Base-by-base conservation (phyloP, 2,113 vertebrate genomes). In the Trachemys scripta region DNA sequence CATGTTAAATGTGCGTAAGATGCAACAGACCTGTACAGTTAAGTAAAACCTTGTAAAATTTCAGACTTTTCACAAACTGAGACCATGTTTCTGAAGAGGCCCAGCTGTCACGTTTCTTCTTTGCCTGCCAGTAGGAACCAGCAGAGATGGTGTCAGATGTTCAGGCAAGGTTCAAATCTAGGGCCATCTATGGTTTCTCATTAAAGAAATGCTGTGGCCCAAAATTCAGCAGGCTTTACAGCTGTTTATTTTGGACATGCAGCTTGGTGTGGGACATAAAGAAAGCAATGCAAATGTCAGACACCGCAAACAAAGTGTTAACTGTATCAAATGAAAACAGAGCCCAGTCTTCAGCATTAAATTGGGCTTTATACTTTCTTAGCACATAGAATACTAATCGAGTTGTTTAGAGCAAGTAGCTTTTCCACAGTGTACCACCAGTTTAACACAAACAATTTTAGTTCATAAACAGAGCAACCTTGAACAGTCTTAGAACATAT, bases 331-430 rank as follows among this genome's bases (percentile, higher is more conserved):
- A 13, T 45, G 38, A 82, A 25, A 45, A 50, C 53, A 82, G 3
- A 83, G 19, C 50, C 24, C 56, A 29, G 50, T 25, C 29, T 88
- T 25, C 38, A 59, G 72, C 6, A 45, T 76, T 45, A 25, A 25
- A 45, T 76, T n/a, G 22, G 22, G 19, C 85, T 94, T 92, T 89
- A 25, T 75, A 49, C 2, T 49, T 75, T 82, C 38, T 85, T 13
- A 24, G 51, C 19, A 81, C 29, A 25, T 47, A 35, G 4, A 75
- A 95, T 81, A 42, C 31, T 38, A 87, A 11, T 38, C 1, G 27
- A 69, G 24, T 1, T 87, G 59, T 84, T 87, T 88, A 88, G 31
- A 93, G 35, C 72, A 92, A 93, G 49, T 14, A 94, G 35, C 6
- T 8, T 88, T 84, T 90, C 49, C 78, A 84, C 20, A 45, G 25